These are phyloP conservation scores for Zelleria hepariella DNA, from an alignment of 2,888 invertebrate genomes.

Conservation along the genomic window DNA sequence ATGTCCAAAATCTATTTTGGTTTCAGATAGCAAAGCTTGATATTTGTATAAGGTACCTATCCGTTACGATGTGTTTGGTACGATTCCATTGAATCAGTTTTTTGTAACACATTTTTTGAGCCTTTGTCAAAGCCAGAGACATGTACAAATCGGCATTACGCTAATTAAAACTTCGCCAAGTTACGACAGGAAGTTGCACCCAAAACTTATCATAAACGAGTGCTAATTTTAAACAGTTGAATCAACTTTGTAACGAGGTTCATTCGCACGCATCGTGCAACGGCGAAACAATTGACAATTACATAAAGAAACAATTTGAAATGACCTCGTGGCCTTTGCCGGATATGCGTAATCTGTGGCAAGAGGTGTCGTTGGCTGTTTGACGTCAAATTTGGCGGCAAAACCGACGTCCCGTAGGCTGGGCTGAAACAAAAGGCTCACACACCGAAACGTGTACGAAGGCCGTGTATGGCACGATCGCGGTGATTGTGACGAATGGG, in stretches of 20 bases:
- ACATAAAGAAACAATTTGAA: conserved; percentile 57
- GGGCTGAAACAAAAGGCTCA: conserved; percentile 59
- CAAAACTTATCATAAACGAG: background rate
- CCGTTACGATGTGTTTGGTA: too few species aligned
- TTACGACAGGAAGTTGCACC: background rate
- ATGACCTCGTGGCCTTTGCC: conserved; percentile 50
- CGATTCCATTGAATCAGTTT: too few species aligned
- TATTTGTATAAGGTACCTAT: too few species aligned
- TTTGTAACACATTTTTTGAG: too few species aligned
- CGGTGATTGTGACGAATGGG: conserved; percentile 24
- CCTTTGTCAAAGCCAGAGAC: background rate
- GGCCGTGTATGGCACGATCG: conserved; percentile 46
- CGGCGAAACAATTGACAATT: conserved; percentile 52
- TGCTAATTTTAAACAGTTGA: background rate
- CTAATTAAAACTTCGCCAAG: background rate
- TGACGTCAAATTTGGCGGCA: conserved; percentile 28
- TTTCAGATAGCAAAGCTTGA: too few species aligned
- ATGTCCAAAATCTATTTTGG: too few species aligned
- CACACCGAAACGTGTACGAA: conserved; percentile 56
- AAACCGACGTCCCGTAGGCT: conserved; percentile 11
- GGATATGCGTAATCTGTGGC: conserved; percentile 35
- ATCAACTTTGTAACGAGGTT: conserved; percentile 28
- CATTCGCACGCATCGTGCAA: conserved; percentile 46
- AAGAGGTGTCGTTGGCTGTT: conserved; percentile 34
- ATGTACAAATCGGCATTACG: background rate